phyloP scores from a whole-genome alignment of 2,113 vertebrate genomes.

The Arvicanthis niloticus region DNA sequence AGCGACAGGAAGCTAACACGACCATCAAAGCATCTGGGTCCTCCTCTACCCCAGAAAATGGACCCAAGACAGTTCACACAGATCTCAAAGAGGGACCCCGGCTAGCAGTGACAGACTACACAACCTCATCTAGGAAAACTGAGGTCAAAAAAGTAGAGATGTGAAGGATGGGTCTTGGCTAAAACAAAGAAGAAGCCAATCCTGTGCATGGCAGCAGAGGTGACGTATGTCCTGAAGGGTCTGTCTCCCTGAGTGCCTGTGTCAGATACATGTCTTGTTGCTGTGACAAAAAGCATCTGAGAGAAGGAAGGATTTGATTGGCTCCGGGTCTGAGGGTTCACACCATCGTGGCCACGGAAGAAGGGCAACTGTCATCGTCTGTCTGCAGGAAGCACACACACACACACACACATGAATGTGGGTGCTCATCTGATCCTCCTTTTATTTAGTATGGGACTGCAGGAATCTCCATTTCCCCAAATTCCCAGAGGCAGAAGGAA shows the following conservation, averaged over 20 bases:
- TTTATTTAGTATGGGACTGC: too few species aligned
- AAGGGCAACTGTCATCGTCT: background rate
- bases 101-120: background rate
- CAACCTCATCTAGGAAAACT: background rate
- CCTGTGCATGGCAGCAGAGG: background rate
- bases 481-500: background rate
- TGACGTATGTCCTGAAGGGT: background rate
- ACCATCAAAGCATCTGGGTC: background rate
- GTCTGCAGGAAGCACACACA: background rate
- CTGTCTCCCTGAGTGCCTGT: background rate
- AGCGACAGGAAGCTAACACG: background rate
- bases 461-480: background rate
- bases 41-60: background rate
- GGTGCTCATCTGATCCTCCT: background rate
- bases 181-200: background rate
- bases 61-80: background rate
- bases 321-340: background rate
- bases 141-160: background rate
- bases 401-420: background rate
- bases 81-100: background rate
- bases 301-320: too few species aligned
- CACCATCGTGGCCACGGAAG: background rate
- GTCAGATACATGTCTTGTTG: background rate
- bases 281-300: background rate
- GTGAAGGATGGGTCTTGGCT: background rate